A percentile compares a stretch with the other conserved stretches of the same genome.
Conservation (phyloP, 2,113 vertebrate species). For the Struthidea cinerea region DNA sequence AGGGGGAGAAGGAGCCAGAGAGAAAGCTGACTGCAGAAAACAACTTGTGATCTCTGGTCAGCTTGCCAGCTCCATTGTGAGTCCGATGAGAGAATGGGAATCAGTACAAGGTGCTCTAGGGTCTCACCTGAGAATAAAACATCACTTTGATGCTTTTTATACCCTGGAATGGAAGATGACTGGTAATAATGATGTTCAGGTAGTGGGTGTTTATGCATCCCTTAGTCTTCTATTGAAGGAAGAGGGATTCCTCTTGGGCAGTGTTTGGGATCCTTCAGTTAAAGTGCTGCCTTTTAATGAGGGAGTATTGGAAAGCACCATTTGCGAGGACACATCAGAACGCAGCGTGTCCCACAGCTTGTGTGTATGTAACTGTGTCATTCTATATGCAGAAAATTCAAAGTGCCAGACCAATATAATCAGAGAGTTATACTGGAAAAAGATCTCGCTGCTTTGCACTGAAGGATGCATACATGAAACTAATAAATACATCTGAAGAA, state of each 20-base stretch:
- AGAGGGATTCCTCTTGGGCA: background rate
- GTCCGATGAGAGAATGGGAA: background rate
- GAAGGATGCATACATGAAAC: constrained; percentile 10
- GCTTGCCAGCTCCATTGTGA: background rate
- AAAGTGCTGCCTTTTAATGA: background rate
- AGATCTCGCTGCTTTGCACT: background rate
- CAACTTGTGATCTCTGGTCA: background rate
- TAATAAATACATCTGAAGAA: background rate
- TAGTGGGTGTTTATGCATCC: background rate
- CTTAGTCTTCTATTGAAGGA: background rate
- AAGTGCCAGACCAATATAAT: background rate
- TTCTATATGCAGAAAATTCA: background rate
- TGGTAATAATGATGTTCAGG: background rate
- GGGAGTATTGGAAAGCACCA: background rate
- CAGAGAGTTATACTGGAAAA: background rate
- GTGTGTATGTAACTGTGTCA: background rate
- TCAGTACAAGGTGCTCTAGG: background rate
- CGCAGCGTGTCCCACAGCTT: background rate
- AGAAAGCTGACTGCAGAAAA: background rate
- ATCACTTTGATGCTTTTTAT: background rate
- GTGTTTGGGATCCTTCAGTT: background rate
- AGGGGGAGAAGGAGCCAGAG: background rate
- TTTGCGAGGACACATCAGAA: background rate
- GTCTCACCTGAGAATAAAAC: background rate
- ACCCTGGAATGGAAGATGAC: background rate